These are phyloP conservation scores for Eucidaris tribuloides DNA, from an alignment of 35 echinoderm and acorn worm genomes.

Conservation along the genomic window DNA sequence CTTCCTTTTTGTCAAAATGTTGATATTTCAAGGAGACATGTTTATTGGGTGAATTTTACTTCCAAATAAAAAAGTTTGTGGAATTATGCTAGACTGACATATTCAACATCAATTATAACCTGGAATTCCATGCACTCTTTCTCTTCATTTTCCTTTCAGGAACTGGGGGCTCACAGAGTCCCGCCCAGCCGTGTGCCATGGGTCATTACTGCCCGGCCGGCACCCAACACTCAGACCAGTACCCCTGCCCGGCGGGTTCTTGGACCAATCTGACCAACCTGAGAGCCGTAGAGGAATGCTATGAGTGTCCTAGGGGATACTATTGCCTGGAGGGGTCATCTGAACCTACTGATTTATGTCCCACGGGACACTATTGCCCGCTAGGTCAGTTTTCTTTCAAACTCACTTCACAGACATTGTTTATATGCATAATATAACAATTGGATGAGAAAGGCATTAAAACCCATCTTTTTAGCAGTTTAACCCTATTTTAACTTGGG, in stretches of 20 bases:
- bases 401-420: too few relatives aligned
- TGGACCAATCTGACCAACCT: conserved; percentile 94
- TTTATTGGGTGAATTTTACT: too few relatives aligned
- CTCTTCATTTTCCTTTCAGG: too few relatives aligned
- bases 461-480: too few relatives aligned
- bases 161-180: conserved; percentile 78
- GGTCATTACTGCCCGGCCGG: conserved; percentile 89
- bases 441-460: not conserved
- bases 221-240: conserved; percentile 83
- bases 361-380: conserved; percentile 94
- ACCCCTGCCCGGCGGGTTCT: conserved; percentile 89
- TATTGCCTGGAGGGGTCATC: conserved; percentile 84
- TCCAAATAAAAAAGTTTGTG: too few relatives aligned
- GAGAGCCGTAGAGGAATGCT: conserved; percentile 65
- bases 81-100: too few relatives aligned
- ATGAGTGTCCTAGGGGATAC: conserved; percentile 77
- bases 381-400: conserved; percentile 43
- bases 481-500: not conserved
- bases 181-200: conserved; percentile 67
- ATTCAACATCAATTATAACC: too few relatives aligned
- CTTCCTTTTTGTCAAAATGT: too few relatives aligned
- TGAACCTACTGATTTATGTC: conserved; percentile 62
- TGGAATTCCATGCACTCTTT: too few relatives aligned
- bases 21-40: too few relatives aligned
- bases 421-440: too few relatives aligned